Percentiles rank a stretch among this genome's conserved stretches.
phyloP scores from a whole-genome alignment of 1,140 invertebrate species.

The Aphelinus atriplicis region DNA sequence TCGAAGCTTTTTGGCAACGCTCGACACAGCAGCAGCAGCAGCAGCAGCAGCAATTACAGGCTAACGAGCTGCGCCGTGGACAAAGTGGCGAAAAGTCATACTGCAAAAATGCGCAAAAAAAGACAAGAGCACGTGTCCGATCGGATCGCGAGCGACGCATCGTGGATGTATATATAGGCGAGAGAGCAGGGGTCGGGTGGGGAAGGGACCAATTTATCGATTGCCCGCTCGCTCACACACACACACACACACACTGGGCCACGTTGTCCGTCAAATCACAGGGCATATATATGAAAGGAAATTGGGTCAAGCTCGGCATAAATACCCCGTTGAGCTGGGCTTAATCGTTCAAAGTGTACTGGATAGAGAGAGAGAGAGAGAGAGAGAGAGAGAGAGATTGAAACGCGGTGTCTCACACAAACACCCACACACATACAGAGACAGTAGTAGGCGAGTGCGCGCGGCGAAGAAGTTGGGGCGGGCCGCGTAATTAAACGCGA shows the following conservation, averaged over 20 bases:
- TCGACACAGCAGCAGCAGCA: too few species aligned
- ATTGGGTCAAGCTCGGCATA: constrained; percentile 11
- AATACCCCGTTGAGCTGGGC: background rate
- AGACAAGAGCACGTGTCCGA: too few species aligned
- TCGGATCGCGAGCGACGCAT: too few species aligned
- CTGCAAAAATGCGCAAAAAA: background rate
- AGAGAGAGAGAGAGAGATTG: too few species aligned
- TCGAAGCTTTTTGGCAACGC: too few species aligned
- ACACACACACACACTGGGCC: too few species aligned
- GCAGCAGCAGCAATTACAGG: too few species aligned
- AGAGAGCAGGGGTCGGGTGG: background rate
- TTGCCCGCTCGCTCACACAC: background rate
- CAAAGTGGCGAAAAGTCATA: too few species aligned
- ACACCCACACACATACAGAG: too few species aligned
- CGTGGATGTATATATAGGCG: background rate
- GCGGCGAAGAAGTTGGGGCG: background rate
- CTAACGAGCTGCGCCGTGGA: too few species aligned
- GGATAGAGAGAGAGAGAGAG: constrained; percentile 7
- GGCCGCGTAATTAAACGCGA: constrained; percentile 54
- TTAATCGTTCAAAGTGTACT: background rate
- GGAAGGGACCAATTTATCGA: constrained; percentile 2
- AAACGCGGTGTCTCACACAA: too few species aligned
- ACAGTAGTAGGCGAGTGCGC: too few species aligned
- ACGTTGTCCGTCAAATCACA: constrained; percentile 13
- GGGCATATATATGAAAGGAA: background rate